Evolutionary conservation across 2,113 vertebrate species (phyloP).

Genomic region (Mungos mungo): DNA sequence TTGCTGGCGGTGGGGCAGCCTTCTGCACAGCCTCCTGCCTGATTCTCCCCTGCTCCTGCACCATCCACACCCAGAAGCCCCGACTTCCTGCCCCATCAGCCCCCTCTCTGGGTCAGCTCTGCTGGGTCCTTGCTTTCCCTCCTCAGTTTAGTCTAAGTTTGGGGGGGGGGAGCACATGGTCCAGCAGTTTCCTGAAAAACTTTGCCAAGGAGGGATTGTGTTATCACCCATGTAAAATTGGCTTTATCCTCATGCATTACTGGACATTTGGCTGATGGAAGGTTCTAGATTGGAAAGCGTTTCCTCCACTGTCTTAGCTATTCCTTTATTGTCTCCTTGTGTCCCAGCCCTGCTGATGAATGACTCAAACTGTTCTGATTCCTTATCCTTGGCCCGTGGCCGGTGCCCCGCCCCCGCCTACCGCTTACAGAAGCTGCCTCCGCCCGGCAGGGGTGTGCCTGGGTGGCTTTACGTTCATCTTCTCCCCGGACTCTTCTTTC

Average conservation of each 20-base stretch:
- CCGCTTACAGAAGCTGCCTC: not conserved
- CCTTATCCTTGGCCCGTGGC: not conserved
- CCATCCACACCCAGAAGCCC: not conserved
- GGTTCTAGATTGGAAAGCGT: not conserved
- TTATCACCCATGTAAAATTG: accelerated
- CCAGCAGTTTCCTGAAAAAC: not conserved
- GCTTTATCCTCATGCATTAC: not conserved
- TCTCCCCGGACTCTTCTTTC: not conserved
- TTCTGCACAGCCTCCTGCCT: not conserved
- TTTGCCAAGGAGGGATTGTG: not conserved
- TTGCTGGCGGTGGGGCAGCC: not conserved
- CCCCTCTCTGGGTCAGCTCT: not conserved
- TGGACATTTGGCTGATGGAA: not conserved
- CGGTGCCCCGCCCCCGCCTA: not conserved
- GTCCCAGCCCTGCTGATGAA: not conserved
- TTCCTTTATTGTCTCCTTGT: not conserved
- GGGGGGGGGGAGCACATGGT: not conserved
- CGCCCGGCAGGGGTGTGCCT: not conserved
- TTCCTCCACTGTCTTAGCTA: not conserved
- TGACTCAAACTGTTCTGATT: not conserved
- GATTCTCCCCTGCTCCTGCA: no score
- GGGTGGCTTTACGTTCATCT: not conserved
- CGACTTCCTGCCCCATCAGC: not conserved
- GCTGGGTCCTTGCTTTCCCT: not conserved
- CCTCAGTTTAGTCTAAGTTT: not conserved